A percentile compares a stretch with the other conserved stretches of the same genome.
phyloP scores from a whole-genome alignment of 2,888 invertebrate genomes.

The Erebia aethiops region DNA sequence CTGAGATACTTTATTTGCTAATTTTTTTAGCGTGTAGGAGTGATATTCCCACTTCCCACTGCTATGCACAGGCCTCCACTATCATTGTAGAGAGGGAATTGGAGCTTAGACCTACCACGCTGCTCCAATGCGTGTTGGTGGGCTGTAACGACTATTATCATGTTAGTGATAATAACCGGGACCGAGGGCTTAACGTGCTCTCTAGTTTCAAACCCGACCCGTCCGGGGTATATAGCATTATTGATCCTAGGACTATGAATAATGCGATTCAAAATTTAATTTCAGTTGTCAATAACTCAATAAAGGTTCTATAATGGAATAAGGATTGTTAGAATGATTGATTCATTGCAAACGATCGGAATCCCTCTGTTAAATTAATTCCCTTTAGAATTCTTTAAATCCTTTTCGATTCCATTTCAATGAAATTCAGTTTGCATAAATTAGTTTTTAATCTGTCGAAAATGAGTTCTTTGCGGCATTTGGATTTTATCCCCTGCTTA shows the following conservation, averaged over 20 bases:
- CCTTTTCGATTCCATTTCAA: background rate
- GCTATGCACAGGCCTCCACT: too few species aligned
- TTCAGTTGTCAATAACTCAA: background rate
- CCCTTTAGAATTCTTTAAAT: background rate
- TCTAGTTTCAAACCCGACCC: too few species aligned
- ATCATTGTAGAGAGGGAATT: too few species aligned
- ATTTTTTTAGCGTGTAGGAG: too few species aligned
- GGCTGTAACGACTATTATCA: too few species aligned
- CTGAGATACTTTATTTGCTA: too few species aligned
- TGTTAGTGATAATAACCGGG: too few species aligned
- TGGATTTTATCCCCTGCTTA: background rate
- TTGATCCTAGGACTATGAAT: background rate
- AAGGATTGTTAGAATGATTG: background rate
- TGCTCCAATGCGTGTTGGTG: too few species aligned
- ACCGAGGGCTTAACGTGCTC: too few species aligned
- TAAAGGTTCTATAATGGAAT: background rate
- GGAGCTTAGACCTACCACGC: too few species aligned
- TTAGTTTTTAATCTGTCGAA: slow-evolving; percentile 7
- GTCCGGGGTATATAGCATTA: too few species aligned
- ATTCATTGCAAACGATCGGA: background rate
- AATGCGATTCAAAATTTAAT: background rate
- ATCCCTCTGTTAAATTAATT: background rate
- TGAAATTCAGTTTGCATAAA: slow-evolving; percentile 5
- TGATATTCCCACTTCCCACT: too few species aligned
- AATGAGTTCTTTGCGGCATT: background rate